phyloP scores from a whole-genome alignment of 2,797 vertebrate species.

The Pangasius djambal region DNA sequence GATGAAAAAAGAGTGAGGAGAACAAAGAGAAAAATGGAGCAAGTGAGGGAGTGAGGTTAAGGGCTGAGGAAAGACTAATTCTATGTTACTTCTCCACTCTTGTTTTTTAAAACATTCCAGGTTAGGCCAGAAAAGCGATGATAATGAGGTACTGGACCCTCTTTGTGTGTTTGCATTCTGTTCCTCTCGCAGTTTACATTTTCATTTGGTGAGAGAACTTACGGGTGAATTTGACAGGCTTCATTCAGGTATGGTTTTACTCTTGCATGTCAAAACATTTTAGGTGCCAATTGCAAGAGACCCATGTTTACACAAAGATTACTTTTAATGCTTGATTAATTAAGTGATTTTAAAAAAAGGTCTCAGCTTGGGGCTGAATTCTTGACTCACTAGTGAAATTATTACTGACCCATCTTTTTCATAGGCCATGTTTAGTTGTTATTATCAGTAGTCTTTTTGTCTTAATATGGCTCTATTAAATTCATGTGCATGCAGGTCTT shows the following conservation, averaged over 20 bases:
- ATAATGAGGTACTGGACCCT: constrained; percentile 61
- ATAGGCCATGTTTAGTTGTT: constrained; percentile 51
- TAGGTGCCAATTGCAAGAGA: constrained; percentile 71
- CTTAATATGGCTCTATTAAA: constrained; percentile 60
- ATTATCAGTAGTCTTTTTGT: constrained; percentile 57
- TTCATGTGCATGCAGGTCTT: constrained; percentile 64
- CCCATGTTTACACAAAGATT: constrained; percentile 75
- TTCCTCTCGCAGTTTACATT: constrained; percentile 82
- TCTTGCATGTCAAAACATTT: constrained; percentile 68
- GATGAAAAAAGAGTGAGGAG: constrained; percentile 65
- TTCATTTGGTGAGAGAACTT: constrained; percentile 75
- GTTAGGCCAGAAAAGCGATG: constrained; percentile 68
- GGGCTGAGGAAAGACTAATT: constrained; percentile 69
- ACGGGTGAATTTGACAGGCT: constrained; percentile 76
- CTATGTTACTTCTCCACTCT: constrained; percentile 74
- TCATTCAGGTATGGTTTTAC: constrained; percentile 80
- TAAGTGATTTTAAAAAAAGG: constrained; percentile 39
- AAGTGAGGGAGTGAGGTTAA: constrained; percentile 41
- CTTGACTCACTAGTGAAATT: constrained; percentile 51
- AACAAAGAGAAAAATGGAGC: constrained; percentile 44
- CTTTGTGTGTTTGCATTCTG: constrained; percentile 74
- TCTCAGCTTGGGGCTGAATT: constrained; percentile 50
- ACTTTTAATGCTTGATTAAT: constrained; percentile 57
- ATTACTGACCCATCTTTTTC: constrained; percentile 47
- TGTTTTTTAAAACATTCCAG: constrained; percentile 67